Conservation (phyloP, 2,888 invertebrate species). For the Entomobrya proxima region DNA sequence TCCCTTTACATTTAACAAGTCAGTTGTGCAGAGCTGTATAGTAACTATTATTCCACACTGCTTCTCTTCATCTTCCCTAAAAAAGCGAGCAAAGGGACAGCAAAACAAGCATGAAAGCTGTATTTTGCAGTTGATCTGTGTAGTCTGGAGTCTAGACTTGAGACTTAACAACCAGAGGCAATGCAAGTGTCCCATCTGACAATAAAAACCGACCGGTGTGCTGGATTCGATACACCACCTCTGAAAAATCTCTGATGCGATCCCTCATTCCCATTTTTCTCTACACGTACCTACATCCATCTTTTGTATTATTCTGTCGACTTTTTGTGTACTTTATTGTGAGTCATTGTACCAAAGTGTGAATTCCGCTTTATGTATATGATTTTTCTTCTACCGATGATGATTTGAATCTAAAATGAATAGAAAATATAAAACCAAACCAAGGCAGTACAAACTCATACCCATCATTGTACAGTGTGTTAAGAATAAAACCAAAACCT, state of each 20-base stretch:
- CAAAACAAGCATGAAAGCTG: background rate
- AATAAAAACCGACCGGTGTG: conserved; percentile 57
- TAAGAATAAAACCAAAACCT: background rate
- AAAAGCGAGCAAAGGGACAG: background rate
- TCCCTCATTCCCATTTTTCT: background rate
- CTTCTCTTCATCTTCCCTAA: background rate
- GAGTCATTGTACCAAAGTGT: conserved; percentile 52
- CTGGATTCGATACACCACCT: background rate
- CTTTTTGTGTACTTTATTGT: conserved; percentile 46
- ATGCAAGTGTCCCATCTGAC: conserved; percentile 19
- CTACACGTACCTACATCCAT: background rate
- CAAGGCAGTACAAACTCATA: background rate
- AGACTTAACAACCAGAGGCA: conserved; percentile 4
- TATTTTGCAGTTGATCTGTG: conserved; percentile 20
- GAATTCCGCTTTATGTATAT: conserved; percentile 34
- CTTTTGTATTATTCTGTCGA: conserved; percentile 14
- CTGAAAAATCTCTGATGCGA: background rate
- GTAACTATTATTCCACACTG: background rate
- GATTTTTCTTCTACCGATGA: conserved; percentile 3
- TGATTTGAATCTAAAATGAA: conserved; percentile 26
- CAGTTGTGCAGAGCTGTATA: background rate
- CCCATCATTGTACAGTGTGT: background rate
- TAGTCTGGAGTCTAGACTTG: conserved; percentile 29
- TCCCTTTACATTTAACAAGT: conserved; percentile 59
- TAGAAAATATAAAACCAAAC: background rate